Percentiles rank a stretch among this genome's conserved stretches.
Evolutionary conservation across 1,140 invertebrate genomes (phyloP).

Genomic region (Diabrotica virgifera): DNA sequence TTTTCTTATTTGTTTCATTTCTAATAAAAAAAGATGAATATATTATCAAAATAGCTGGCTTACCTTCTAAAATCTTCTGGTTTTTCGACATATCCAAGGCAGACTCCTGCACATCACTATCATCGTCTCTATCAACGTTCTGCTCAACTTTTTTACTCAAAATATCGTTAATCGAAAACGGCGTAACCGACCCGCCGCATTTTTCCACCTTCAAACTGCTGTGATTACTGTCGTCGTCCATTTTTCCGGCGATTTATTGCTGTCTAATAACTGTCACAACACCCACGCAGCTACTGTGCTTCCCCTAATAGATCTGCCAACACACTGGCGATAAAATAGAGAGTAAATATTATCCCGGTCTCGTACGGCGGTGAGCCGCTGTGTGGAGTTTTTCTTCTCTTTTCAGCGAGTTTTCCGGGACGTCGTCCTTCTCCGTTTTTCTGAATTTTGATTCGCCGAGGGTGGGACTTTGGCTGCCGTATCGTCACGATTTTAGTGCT

Average conservation of each 20-base stretch:
- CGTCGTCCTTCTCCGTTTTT: constrained; percentile 23
- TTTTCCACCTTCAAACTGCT: constrained; percentile 28
- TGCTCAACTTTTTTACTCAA: constrained; percentile 53
- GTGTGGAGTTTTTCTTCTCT: constrained; percentile 19
- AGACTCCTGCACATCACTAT: constrained; percentile 40
- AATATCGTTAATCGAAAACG: constrained; percentile 76
- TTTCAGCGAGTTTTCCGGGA: constrained; percentile 2
- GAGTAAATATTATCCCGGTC: constrained; percentile 26
- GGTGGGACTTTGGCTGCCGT: constrained; percentile 33
- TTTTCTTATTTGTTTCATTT: no score
- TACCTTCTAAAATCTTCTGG: constrained; percentile 13
- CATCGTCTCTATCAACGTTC: constrained; percentile 45
- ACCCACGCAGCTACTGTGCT: neutral
- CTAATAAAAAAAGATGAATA: no score
- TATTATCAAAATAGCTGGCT: neutral
- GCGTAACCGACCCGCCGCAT: constrained; percentile 53
- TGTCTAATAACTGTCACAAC: neutral
- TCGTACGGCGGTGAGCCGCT: constrained; percentile 27
- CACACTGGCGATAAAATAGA: neutral
- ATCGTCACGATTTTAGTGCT: constrained; percentile 16
- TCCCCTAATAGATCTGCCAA: neutral
- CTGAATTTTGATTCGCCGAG: constrained; percentile 30
- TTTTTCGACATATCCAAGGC: constrained; percentile 49
- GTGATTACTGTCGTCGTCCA: constrained; percentile 31
- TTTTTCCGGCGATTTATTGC: neutral